phyloP scores from a whole-genome alignment of 2,797 vertebrate genomes.

The Microcaecilia unicolor region DNA sequence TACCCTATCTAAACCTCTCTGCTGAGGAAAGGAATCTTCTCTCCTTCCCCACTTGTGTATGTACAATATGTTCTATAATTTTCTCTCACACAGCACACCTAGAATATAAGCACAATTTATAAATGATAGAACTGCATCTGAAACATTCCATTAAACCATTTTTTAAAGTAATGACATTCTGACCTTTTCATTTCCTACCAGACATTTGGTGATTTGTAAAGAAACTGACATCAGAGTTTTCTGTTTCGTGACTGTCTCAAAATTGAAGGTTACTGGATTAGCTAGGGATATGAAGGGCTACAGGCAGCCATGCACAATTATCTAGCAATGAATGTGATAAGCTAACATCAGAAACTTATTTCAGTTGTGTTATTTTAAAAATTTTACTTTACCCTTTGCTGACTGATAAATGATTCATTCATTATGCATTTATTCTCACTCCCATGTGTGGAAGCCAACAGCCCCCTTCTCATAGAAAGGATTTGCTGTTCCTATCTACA shows the following conservation, averaged over 20 bases:
- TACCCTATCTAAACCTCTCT: constrained; percentile 14
- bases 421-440: too few species aligned
- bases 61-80: constrained; percentile 2
- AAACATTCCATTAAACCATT: constrained; percentile 32
- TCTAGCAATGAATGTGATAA: too few species aligned
- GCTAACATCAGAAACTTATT: too few species aligned
- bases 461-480: too few species aligned
- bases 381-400: too few species aligned
- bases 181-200: constrained; percentile 49
- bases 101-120: constrained; percentile 29
- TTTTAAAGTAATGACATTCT: constrained; percentile 41
- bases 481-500: too few species aligned
- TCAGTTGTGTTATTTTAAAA: too few species aligned
- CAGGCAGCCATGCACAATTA: constrained; percentile 15
- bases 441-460: too few species aligned
- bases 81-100: constrained; percentile 17
- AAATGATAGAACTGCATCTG: constrained; percentile 25
- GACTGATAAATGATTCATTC: too few species aligned
- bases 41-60: background rate
- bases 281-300: constrained; percentile 17
- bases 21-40: constrained; percentile 3
- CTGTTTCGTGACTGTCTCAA: constrained; percentile 21
- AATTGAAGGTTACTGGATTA: constrained; percentile 27
- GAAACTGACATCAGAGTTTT: constrained; percentile 37
- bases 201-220: constrained; percentile 36